phyloP scores from a whole-genome alignment of 2,888 invertebrate genomes.

The Acleris emargana region DNA sequence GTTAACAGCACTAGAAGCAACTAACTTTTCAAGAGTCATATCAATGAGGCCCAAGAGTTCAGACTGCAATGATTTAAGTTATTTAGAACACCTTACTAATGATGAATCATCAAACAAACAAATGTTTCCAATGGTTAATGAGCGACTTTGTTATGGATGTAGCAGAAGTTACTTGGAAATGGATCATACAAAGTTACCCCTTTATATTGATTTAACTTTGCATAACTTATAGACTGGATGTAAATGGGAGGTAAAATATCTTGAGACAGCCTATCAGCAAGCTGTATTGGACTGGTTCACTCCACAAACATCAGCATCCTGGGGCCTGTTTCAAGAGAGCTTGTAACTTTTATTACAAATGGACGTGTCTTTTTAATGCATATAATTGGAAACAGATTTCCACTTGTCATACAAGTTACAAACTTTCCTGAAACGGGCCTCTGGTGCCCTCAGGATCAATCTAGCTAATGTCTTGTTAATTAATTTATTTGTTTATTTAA shows the following conservation, averaged over 20 bases:
- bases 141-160: conserved; percentile 68
- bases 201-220: conserved; percentile 40
- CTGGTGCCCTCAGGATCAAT: too few relatives aligned
- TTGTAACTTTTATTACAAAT: too few relatives aligned
- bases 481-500: too few relatives aligned
- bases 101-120: conserved; percentile 42
- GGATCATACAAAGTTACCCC: conserved; percentile 45
- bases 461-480: too few relatives aligned
- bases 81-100: conserved; percentile 33
- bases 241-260: background rate
- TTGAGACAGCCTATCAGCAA: too few relatives aligned
- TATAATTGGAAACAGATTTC: too few relatives aligned
- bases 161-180: conserved; percentile 68
- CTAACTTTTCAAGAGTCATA: conserved; percentile 81
- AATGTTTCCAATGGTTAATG: conserved; percentile 63
- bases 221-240: conserved; percentile 21
- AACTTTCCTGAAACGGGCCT: too few relatives aligned
- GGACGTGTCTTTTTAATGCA: too few relatives aligned
- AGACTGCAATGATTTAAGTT: conserved; percentile 34
- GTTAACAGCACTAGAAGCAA: conserved; percentile 85
- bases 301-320: too few relatives aligned
- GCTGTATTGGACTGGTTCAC: too few relatives aligned
- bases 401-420: too few relatives aligned
- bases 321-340: too few relatives aligned
- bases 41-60: conserved; percentile 49